Evolutionary conservation across 1,140 invertebrate genomes (phyloP).

Genomic region (Conus ventricosus): DNA sequence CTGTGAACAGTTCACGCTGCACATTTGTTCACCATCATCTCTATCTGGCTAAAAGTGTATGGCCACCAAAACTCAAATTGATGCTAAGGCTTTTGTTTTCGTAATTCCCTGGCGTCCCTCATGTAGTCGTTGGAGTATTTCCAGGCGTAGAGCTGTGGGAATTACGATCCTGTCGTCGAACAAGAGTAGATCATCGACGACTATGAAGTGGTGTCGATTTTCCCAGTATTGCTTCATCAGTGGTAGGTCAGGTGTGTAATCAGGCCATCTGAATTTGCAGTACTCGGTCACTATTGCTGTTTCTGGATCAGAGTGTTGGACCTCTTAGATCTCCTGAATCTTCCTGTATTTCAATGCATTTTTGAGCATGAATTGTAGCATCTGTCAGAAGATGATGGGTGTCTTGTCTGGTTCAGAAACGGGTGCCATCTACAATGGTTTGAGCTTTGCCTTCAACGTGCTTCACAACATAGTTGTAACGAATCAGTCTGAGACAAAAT

Average conservation of each 20-base stretch:
- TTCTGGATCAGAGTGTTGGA: not conserved
- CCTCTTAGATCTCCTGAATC: not conserved
- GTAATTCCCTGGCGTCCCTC: no score
- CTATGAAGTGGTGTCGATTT: slow-evolving; percentile 37
- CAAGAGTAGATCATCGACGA: no score
- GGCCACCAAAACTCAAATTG: no score
- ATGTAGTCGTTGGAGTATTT: no score
- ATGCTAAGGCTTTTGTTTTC: no score
- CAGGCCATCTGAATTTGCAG: slow-evolving; percentile 1
- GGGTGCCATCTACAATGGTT: not conserved
- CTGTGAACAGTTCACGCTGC: no score
- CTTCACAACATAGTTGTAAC: no score
- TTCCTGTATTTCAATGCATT: not conserved
- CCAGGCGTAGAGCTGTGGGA: no score
- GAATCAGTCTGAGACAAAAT: no score
- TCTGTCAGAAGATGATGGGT: not conserved
- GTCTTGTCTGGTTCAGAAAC: not conserved
- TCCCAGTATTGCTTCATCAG: slow-evolving; percentile 30
- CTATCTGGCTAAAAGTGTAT: no score
- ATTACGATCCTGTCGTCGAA: no score
- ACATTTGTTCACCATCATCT: no score
- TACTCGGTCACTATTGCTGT: not conserved
- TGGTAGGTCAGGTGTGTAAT: not conserved
- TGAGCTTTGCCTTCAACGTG: not conserved
- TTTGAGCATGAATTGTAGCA: not conserved